These are phyloP conservation scores for Rhamphomyia laevipes DNA, from an alignment of 2,888 invertebrate species.

Conservation along the genomic window DNA sequence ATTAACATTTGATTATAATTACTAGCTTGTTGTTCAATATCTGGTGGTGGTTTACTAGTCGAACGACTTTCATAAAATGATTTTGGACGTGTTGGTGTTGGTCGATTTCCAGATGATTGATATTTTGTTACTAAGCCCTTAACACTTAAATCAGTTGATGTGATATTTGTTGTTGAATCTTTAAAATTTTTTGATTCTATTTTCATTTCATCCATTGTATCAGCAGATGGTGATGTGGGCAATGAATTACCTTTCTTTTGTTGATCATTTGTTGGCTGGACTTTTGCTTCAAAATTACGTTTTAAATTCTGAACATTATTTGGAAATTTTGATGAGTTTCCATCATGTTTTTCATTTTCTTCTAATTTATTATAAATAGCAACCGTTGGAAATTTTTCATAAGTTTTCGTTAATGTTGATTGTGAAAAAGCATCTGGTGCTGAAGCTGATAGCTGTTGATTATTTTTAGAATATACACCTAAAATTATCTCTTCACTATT, in stretches of 20 bases:
- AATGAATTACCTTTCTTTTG: constrained; percentile 41
- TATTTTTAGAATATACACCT: constrained; percentile 16
- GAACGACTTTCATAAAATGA: constrained; percentile 32
- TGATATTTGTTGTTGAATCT: constrained; percentile 6
- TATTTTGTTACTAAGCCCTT: constrained; percentile 65
- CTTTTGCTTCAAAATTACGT: constrained; percentile 77
- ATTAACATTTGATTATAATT: neutral
- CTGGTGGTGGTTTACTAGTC: constrained; percentile 7
- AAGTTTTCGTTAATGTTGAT: constrained; percentile 30
- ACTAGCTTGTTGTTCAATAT: constrained; percentile 2
- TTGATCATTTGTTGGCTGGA: constrained; percentile 10
- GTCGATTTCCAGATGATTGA: constrained; percentile 36
- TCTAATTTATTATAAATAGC: constrained; percentile 8
- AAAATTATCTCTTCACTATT: constrained; percentile 35
- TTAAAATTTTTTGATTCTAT: constrained; percentile 15
- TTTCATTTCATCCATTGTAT: constrained; percentile 14
- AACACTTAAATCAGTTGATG: constrained; percentile 47
- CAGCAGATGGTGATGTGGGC: constrained; percentile 42
- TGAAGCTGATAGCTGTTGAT: constrained; percentile 43
- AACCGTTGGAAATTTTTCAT: constrained; percentile 6
- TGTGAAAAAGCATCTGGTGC: constrained; percentile 42
- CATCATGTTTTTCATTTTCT: constrained; percentile 14
- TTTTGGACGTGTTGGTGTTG: constrained; percentile 25
- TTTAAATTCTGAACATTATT: constrained; percentile 78
- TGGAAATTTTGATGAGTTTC: constrained; percentile 35